Evolutionary conservation across 2,888 invertebrate genomes (phyloP), one percentile per base, ranked within the genome.

Genomic region (Bellardia bayeri): DNA sequence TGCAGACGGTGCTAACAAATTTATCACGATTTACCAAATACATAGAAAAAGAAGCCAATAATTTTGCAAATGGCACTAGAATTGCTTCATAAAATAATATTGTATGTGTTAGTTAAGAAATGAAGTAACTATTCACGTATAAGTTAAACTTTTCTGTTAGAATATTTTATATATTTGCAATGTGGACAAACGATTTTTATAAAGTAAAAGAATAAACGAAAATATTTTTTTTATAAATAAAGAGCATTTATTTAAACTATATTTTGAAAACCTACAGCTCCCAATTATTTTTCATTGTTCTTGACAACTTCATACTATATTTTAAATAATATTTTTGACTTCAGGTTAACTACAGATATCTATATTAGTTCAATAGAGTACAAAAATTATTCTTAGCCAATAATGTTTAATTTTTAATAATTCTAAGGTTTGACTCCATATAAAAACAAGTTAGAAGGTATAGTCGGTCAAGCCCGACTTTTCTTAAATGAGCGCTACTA

Each of bases 11-110:
- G 0, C 95, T 95, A 78, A 94, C 95, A 2, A 97, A 97, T 92
- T 94, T 97, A 88, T 94, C 95, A 4, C 95, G 96, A 90, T 97
- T 97, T 92, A 95, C 96, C 83, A 95, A 95, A 90, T 97, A 97
- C 92, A 72, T 91, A 63, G 91, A 91, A 66, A 88, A 79, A 14
- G 91, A 92, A 87, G 78, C 90, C 16, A 88, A 78, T 14, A 89
- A 89, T 42, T 89, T 82, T 76, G 61, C 61, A 61, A 87, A 82
- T 54, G 14, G 64, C 11, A 51, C 63, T 14, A 54, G 45, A 68
- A 68, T 16, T 76, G 71, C 42, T 16, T 76, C 40, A 72, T 49
- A 42, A 56, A 9, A 49, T 14, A 13, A 16, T 64, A 37, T 33
- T 37, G 7, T 64, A 45, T 14, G 14, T 66, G 8, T 49, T 45